Evolutionary conservation across 2,888 invertebrate species (phyloP).

Genomic region (Stomorhina lunata): DNA sequence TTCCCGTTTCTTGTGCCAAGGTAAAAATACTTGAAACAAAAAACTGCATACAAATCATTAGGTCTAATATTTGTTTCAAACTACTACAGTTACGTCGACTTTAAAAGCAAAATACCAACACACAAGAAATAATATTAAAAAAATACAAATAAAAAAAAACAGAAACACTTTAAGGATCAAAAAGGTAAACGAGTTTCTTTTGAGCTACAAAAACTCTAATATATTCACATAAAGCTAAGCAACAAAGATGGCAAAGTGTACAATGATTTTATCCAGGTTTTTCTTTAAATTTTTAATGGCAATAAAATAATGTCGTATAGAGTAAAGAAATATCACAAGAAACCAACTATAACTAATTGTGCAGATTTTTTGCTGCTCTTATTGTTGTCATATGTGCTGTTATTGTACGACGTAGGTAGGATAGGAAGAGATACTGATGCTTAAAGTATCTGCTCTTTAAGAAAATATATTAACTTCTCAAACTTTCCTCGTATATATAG

Average conservation of each 20-base stretch:
- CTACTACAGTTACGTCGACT: neutral
- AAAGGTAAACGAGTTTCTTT: slow-evolving; percentile 26
- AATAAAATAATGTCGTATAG: neutral
- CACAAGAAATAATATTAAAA: neutral
- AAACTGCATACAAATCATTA: slow-evolving; percentile 39
- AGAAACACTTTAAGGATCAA: neutral
- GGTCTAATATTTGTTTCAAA: slow-evolving; percentile 36
- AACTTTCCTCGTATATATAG: too few relatives aligned
- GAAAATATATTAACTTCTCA: too few relatives aligned
- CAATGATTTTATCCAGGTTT: neutral
- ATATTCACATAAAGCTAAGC: neutral
- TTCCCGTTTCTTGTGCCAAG: slow-evolving; percentile 62
- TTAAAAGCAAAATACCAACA: neutral
- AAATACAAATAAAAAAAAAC: neutral
- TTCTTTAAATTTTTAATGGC: neutral
- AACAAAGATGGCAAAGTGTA: neutral
- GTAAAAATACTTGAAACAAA: slow-evolving; percentile 53
- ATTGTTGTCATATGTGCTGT: slow-evolving; percentile 7
- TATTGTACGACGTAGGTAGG: too few relatives aligned
- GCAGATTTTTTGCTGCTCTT: slow-evolving; percentile 32
- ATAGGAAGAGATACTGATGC: too few relatives aligned
- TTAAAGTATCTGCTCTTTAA: too few relatives aligned
- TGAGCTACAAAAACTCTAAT: neutral
- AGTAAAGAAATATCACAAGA: slow-evolving; percentile 19
- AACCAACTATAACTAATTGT: slow-evolving; percentile 56